Evolutionary conservation across 2,888 invertebrate genomes (phyloP).

Genomic region (Macrostomum cliftonense): DNA sequence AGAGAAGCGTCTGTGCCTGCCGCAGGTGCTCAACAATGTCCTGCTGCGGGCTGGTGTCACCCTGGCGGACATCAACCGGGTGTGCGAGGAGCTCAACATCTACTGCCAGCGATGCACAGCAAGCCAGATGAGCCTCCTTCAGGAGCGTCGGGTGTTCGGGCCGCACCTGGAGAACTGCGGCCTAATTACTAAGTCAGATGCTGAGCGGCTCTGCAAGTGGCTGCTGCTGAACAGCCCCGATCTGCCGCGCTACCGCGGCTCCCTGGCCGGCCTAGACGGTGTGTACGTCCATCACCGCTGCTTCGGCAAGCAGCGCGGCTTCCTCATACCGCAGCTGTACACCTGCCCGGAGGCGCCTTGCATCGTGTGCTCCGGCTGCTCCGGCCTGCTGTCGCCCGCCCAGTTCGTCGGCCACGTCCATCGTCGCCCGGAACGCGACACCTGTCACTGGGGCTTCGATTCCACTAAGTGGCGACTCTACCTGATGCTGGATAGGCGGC

Average conservation of each 20-base stretch:
- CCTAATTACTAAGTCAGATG: conserved; percentile 87
- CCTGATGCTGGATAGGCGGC: not conserved
- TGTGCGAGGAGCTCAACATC: conserved; percentile 81
- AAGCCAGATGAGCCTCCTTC: conserved; percentile 74
- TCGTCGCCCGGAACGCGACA: not conserved
- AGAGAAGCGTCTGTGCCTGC: conserved; percentile 77
- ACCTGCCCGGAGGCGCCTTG: conserved; percentile 1
- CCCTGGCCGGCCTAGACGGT: conserved; percentile 12
- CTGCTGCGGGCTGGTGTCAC: conserved; percentile 48
- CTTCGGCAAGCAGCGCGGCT: conserved; percentile 5
- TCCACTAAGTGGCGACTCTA: conserved; percentile 3
- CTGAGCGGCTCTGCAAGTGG: conserved; percentile 78
- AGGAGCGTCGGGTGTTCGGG: conserved; percentile 56
- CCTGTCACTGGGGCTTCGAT: conserved; percentile 8
- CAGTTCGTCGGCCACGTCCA: conserved; percentile 5
- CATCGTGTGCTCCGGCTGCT: conserved; percentile 2
- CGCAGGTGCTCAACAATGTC: conserved; percentile 80
- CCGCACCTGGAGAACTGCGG: conserved; percentile 62
- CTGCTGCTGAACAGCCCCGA: conserved; percentile 42
- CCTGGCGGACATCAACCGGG: conserved; percentile 61
- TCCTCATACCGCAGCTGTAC: not conserved
- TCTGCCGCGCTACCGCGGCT: not conserved
- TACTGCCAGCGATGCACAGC: conserved; percentile 80
- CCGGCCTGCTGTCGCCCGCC: not conserved
- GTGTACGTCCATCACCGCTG: not conserved